Evolutionary conservation across 2,113 vertebrate genomes (phyloP), one percentile per base, ranked within the genome.

Genomic region (Ardeotis arabs): DNA sequence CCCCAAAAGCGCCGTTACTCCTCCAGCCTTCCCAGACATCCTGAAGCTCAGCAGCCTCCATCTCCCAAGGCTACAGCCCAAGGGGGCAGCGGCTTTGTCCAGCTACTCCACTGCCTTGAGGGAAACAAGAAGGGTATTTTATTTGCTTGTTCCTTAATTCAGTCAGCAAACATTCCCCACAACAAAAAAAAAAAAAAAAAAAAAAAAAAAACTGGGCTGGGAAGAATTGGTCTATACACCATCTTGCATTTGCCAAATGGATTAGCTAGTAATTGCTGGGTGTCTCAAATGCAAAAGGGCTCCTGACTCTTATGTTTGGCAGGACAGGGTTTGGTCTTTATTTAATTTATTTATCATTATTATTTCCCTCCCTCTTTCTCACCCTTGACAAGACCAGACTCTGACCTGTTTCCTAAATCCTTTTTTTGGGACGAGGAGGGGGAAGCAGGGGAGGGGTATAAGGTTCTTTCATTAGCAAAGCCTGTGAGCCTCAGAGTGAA

Each of bases 241-340:
- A 85, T 76, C 91, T 82, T 52, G 95, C 94, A 87, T 98, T 98
- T 98, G 86, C 94, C 93, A 87, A 89, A 15, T 91, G 97, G 97
- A 98, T 98, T 98, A 98, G 73, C 7, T 64, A 19, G 84, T 87
- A 94, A 96, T 93, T 94, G 90, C 82, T 58, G 59, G 45, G 50
- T 21, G 84, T 68, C 84, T 94, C 89, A 62, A 82, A 95, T 76
- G 74, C 33, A 60, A 76, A 84, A 87, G 67, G 90, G 21, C 75
- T 95, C 47, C 92, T 63, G 76, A 84, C 83, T 96, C 59, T 47
- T 63, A 14, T 79, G 62, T 23, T 33, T 12, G 41, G 79, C 83
- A 93, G n/a, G 62, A 53, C 56, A 67, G 84, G 75, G 31, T 58
- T 92, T 27, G 79, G 53, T 47, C 83, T 87, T 92, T 84, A 92